Conservation (phyloP, 2,113 vertebrate genomes). For the Anoplopoma fimbria region DNA sequence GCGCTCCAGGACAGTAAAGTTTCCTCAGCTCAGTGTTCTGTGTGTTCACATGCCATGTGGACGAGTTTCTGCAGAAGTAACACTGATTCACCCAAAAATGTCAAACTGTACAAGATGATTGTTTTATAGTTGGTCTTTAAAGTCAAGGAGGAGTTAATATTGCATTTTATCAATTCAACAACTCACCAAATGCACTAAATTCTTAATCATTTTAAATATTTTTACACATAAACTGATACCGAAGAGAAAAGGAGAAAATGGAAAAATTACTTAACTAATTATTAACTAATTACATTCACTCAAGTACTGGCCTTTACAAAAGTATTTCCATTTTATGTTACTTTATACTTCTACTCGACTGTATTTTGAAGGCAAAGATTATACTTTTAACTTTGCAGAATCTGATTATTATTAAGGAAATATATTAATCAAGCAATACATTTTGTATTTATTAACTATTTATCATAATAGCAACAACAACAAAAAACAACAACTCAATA, state of each 20-base stretch:
- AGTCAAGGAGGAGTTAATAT: not conserved
- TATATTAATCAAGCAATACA: not conserved
- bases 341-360: too few relatives aligned
- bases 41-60: not conserved
- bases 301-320: too few relatives aligned
- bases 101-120: not conserved
- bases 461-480: not conserved
- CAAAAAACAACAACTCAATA: not conserved
- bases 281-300: too few relatives aligned
- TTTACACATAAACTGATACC: not conserved
- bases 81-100: not conserved
- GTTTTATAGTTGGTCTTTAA: not conserved
- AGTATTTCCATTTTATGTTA: not conserved
- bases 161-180: not conserved
- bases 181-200: not conserved
- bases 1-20: constrained; percentile 32
- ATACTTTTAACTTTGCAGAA: not conserved
- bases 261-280: not conserved
- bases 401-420: not conserved
- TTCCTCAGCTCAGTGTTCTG: not conserved
- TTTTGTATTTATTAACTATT: too few relatives aligned
- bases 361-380: too few relatives aligned
- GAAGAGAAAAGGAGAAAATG: not conserved
- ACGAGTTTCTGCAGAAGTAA: not conserved
- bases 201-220: not conserved